Evolutionary conservation across 1,140 invertebrate genomes (phyloP).

Genomic region (Drosophila dunni): DNA sequence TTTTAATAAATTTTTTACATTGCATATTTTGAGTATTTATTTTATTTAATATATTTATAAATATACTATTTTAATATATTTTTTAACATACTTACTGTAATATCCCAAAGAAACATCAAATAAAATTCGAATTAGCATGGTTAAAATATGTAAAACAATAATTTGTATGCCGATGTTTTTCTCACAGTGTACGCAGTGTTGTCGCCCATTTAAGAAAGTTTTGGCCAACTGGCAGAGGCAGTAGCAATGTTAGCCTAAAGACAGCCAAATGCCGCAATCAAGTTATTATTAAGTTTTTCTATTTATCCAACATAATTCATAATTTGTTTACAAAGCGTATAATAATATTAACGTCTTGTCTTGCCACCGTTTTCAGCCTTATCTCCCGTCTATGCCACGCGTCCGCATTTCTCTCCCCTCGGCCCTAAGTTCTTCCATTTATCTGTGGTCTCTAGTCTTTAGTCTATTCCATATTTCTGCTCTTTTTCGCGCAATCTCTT

Average conservation of each 20-base stretch:
- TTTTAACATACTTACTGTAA: too few relatives aligned
- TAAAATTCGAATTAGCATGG: too few relatives aligned
- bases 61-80: too few relatives aligned
- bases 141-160: too few relatives aligned
- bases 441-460: slow-evolving; percentile 1
- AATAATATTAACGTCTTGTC: slow-evolving; percentile 82
- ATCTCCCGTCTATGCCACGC: background rate
- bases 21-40: too few relatives aligned
- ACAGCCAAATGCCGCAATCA: slow-evolving; percentile 77
- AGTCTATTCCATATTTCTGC: background rate
- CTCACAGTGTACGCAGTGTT: slow-evolving; percentile 23
- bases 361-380: slow-evolving; percentile 34
- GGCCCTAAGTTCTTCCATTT: background rate
- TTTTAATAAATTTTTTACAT: too few relatives aligned
- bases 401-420: background rate
- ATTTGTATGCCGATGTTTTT: too few relatives aligned
- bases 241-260: background rate
- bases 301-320: slow-evolving; percentile 83
- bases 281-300: slow-evolving; percentile 84
- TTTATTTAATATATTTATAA: background rate
- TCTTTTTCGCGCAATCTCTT: background rate
- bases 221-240: background rate
- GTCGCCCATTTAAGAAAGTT: slow-evolving; percentile 13
- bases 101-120: too few relatives aligned
- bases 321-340: slow-evolving; percentile 83